Conservation (phyloP, 2,888 invertebrate genomes). For the Opisthograptis luteolata region DNA sequence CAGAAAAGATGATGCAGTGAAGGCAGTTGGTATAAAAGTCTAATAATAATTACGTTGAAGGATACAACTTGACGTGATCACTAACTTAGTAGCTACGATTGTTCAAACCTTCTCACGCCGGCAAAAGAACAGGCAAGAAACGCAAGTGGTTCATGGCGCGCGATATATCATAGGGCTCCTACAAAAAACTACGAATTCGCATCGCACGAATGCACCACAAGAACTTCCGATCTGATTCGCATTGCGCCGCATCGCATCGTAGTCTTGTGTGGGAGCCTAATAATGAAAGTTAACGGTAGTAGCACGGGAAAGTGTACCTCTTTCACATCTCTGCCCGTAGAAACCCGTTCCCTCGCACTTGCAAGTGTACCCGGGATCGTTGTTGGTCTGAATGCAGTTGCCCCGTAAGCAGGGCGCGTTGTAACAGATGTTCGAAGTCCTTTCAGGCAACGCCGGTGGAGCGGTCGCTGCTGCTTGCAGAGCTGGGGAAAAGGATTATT, state of each 20-base stretch:
- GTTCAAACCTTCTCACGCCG: no score
- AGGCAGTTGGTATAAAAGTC: background rate
- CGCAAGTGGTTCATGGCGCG: no score
- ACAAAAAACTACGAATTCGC: no score
- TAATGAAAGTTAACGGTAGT: background rate
- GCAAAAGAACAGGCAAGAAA: no score
- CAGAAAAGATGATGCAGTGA: constrained; percentile 43
- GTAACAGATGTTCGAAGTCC: constrained; percentile 86
- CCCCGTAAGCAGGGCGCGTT: constrained; percentile 87
- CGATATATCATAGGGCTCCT: no score
- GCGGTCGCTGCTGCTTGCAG: constrained; percentile 26
- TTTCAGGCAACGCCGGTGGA: constrained; percentile 30
- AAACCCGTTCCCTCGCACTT: constrained; percentile 90
- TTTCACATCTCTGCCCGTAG: constrained; percentile 88
- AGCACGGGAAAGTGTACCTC: no score
- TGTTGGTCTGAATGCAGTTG: constrained; percentile 87
- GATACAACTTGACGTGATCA: no score
- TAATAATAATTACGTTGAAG: no score
- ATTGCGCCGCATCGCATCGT: background rate
- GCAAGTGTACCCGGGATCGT: constrained; percentile 87
- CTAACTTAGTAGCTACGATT: no score
- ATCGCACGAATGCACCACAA: no score
- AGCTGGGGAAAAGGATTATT: background rate
- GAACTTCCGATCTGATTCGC: no score
- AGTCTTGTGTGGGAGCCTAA: background rate